A percentile compares a stretch with the other conserved stretches of the same genome.
phyloP scores from a whole-genome alignment of 2,113 vertebrate genomes.

The Burhinus bistriatus region DNA sequence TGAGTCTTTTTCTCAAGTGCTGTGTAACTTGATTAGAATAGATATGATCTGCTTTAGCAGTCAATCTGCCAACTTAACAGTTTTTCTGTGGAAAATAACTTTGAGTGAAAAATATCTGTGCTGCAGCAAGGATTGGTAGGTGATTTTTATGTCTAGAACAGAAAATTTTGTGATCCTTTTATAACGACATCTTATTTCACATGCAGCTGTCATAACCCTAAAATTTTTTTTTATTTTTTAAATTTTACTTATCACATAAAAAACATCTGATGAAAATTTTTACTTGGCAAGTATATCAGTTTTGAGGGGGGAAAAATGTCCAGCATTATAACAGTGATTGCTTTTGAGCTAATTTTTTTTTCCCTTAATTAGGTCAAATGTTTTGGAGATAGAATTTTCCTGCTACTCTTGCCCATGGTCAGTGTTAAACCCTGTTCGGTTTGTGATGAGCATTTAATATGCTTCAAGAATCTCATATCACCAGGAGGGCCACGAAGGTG shows the following conservation, averaged over 20 bases:
- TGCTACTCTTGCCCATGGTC: not conserved
- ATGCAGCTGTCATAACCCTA: conserved; percentile 21
- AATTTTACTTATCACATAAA: not conserved
- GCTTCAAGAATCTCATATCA: not conserved
- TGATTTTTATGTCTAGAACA: conserved; percentile 36
- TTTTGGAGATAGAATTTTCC: not conserved
- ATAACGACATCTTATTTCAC: conserved; percentile 10
- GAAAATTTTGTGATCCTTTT: conserved; percentile 19
- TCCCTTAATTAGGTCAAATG: not conserved
- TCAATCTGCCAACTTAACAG: conserved; percentile 47
- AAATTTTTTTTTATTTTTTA: conserved; percentile 26
- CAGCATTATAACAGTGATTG: not conserved
- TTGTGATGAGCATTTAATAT: not conserved
- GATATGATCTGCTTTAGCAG: conserved; percentile 34
- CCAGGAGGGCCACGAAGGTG: no score
- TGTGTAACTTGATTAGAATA: conserved; percentile 34
- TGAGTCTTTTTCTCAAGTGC: conserved; percentile 2
- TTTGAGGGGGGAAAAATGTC: not conserved
- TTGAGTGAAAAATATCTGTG: conserved; percentile 30
- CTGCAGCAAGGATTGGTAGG: conserved; percentile 43
- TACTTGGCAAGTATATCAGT: not conserved
- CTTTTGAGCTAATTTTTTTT: not conserved
- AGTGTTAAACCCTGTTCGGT: not conserved
- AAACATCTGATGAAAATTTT: not conserved
- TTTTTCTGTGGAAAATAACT: conserved; percentile 49